phyloP scores from a whole-genome alignment of 2,113 vertebrate species.

The Peucedramus taeniatus region DNA sequence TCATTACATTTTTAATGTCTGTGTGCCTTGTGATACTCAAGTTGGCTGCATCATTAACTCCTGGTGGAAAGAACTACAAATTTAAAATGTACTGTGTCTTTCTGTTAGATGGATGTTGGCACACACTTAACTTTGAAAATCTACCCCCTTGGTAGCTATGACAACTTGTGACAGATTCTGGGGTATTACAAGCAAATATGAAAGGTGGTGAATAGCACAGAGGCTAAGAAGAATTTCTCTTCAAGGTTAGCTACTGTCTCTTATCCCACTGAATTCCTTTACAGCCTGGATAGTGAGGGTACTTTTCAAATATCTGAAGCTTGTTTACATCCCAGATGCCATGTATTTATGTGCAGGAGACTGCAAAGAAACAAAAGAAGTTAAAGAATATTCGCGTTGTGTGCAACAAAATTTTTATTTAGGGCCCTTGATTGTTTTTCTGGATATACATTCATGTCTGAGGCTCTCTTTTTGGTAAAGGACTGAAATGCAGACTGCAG shows the following conservation, averaged over 20 bases:
- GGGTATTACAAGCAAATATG: background rate
- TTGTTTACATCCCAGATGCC: background rate
- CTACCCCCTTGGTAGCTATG: conserved; percentile 12
- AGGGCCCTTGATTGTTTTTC: background rate
- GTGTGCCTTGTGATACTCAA: background rate
- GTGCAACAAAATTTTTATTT: background rate
- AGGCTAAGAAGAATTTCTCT: background rate
- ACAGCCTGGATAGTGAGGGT: background rate
- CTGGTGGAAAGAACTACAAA: background rate
- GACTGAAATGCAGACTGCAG: background rate
- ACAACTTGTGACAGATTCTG: background rate
- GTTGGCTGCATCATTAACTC: background rate
- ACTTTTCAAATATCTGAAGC: background rate
- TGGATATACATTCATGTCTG: background rate
- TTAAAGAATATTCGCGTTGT: too few relatives aligned
- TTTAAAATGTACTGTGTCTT: background rate
- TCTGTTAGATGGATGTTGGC: background rate
- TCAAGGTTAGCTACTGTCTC: background rate
- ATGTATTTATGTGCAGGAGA: background rate
- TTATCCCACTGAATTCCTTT: background rate
- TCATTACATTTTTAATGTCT: background rate
- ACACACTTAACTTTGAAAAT: background rate
- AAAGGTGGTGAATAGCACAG: background rate
- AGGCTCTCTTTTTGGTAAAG: background rate
- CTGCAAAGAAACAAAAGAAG: background rate